Evolutionary conservation across 2,888 invertebrate genomes (phyloP).

Genomic region (Agrypnus murinus): DNA sequence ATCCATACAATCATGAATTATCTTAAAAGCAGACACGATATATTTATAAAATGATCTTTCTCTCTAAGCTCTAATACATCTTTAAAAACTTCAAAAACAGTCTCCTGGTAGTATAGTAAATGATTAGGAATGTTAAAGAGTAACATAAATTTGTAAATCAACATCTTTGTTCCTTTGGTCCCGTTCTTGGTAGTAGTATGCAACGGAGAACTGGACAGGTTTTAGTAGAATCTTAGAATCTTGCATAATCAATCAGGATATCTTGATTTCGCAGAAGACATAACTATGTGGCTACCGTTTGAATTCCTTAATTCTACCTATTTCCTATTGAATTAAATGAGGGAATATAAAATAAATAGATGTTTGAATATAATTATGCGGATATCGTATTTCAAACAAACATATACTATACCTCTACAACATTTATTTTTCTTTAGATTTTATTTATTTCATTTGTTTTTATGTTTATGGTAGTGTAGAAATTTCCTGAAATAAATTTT

Average conservation of each 20-base stretch:
- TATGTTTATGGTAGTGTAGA: slow-evolving; percentile 1
- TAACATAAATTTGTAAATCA: slow-evolving; percentile 51
- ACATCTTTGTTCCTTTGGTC: slow-evolving; percentile 47
- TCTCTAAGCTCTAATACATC: neutral
- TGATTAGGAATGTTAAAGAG: slow-evolving; percentile 45
- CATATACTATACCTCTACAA: neutral
- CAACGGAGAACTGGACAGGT: slow-evolving; percentile 39
- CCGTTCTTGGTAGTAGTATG: slow-evolving; percentile 45
- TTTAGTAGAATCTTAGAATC: slow-evolving; percentile 52
- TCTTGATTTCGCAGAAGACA: slow-evolving; percentile 54
- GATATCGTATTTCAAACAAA: slow-evolving; percentile 29
- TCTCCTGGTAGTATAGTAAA: slow-evolving; percentile 10
- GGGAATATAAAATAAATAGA: slow-evolving; percentile 23
- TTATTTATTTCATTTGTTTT: too few species aligned
- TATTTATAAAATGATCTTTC: neutral
- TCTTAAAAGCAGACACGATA: neutral
- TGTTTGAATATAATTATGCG: slow-evolving; percentile 9
- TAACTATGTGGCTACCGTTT: slow-evolving; percentile 50
- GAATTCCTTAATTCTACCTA: slow-evolving; percentile 44
- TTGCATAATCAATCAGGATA: slow-evolving; percentile 54
- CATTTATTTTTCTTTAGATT: too few species aligned
- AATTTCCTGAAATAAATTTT: slow-evolving; percentile 17
- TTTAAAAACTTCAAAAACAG: neutral
- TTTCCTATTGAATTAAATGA: slow-evolving; percentile 35
- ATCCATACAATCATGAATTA: too few species aligned